Conservation (phyloP, 2,113 vertebrate species). For the Ascaphus truei region DNA sequence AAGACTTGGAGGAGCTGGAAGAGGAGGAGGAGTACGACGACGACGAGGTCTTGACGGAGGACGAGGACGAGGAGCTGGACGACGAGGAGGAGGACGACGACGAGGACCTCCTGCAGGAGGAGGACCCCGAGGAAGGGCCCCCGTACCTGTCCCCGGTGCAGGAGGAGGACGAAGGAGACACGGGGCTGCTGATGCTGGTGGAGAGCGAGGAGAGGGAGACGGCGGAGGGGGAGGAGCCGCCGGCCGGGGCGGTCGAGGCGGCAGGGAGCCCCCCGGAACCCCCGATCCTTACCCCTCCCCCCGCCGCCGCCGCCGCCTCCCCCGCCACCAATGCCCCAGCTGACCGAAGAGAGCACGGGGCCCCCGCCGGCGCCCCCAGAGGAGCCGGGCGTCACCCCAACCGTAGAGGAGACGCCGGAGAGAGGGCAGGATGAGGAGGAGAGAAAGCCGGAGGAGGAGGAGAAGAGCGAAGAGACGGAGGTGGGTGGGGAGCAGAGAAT, state of each 20-base stretch:
- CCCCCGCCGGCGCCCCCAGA: background rate
- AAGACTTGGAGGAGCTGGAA: slow-evolving; percentile 48
- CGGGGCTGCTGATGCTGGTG: slow-evolving; percentile 54
- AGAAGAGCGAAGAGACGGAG: background rate
- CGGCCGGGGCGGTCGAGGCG: slow-evolving; percentile 9
- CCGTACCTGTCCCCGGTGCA: slow-evolving; percentile 39
- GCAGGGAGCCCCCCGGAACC: background rate
- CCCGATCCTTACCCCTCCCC: slow-evolving; percentile 1
- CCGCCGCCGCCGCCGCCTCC: background rate
- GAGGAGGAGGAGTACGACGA: slow-evolving; percentile 68
- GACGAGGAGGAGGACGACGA: slow-evolving; percentile 61
- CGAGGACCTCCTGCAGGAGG: slow-evolving; percentile 15
- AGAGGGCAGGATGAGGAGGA: slow-evolving; percentile 51
- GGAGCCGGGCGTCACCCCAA: background rate
- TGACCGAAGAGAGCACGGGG: background rate
- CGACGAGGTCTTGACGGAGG: slow-evolving; percentile 69
- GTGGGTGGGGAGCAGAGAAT: slow-evolving; percentile 20
- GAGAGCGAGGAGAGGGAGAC: slow-evolving; percentile 7
- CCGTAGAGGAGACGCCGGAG: slow-evolving; percentile 31
- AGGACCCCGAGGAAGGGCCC: slow-evolving; percentile 37
- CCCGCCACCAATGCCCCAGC: background rate
- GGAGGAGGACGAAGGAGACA: slow-evolving; percentile 52
- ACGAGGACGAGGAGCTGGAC: slow-evolving; percentile 67
- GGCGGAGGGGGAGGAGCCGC: slow-evolving; percentile 14
- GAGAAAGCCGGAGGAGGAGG: slow-evolving; percentile 53